A percentile compares a stretch with the other conserved stretches of the same genome.
Evolutionary conservation across 2,113 vertebrate genomes (phyloP).

Genomic region (Cephalopholis sonnerati): DNA sequence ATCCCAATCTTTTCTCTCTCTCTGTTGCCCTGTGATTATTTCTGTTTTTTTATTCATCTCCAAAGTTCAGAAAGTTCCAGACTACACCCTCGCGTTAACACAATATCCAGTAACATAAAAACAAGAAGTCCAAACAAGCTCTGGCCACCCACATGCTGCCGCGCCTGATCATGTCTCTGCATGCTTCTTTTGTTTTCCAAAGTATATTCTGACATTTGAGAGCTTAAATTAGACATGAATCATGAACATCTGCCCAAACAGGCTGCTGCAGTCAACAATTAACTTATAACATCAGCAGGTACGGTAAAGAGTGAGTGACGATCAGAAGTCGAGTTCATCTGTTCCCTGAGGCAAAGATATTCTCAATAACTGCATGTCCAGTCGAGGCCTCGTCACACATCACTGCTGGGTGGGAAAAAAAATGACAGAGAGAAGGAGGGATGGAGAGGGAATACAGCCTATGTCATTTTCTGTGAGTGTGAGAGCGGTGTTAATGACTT

Average conservation of each 20-base stretch:
- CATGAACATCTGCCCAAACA: conserved; percentile 24
- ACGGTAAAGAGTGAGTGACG: neutral
- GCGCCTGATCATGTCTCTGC: conserved; percentile 16
- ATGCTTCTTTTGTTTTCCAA: neutral
- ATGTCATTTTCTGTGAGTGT: conserved; percentile 33
- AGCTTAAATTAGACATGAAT: conserved; percentile 1
- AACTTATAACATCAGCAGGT: neutral
- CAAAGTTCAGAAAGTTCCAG: neutral
- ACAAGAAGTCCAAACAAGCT: neutral
- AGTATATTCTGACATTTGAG: neutral
- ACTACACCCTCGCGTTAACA: neutral
- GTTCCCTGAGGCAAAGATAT: neutral
- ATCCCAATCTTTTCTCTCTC: neutral
- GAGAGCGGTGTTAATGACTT: conserved; percentile 54
- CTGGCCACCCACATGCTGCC: neutral
- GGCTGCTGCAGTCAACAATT: neutral
- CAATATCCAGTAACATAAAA: neutral
- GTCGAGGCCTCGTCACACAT: conserved; percentile 15
- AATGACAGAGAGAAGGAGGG: conserved; percentile 12
- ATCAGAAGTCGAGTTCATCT: conserved; percentile 20
- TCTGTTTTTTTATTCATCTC: neutral
- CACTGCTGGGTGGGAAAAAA: conserved; percentile 3
- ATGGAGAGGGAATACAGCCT: conserved; percentile 6
- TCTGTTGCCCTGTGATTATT: neutral
- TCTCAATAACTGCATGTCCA: conserved; percentile 27